Conservation (phyloP, 2,113 vertebrate species). For the Centropus bengalensis region DNA sequence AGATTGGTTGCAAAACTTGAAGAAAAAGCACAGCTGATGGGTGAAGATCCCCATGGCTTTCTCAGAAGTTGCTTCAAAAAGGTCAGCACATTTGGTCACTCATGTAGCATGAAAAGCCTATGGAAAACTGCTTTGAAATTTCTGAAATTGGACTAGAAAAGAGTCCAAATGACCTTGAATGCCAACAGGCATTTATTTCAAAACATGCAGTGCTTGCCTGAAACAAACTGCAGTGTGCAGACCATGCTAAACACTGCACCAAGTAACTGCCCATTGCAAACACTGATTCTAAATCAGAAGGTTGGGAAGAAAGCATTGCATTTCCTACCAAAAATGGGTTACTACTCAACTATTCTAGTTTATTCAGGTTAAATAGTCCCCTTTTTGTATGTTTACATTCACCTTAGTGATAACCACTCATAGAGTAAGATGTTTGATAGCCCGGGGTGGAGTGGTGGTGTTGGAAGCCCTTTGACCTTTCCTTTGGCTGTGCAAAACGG, state of each 20-base stretch:
- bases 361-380: neutral
- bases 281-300: neutral
- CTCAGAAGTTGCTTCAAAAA: neutral
- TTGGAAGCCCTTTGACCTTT: neutral
- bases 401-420: neutral
- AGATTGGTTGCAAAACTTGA: neutral
- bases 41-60: neutral
- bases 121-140: neutral
- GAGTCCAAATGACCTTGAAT: neutral
- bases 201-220: neutral
- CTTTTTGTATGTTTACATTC: neutral
- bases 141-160: neutral
- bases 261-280: neutral
- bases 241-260: neutral
- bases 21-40: neutral
- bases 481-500: neutral
- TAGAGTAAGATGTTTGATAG: neutral
- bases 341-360: neutral
- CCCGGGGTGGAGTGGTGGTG: neutral
- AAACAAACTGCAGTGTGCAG: neutral
- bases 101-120: neutral
- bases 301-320: neutral
- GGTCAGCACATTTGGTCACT: neutral
- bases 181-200: neutral
- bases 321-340: neutral